Conservation (phyloP, 2,888 invertebrate species). For the Flexamia atlantica region DNA sequence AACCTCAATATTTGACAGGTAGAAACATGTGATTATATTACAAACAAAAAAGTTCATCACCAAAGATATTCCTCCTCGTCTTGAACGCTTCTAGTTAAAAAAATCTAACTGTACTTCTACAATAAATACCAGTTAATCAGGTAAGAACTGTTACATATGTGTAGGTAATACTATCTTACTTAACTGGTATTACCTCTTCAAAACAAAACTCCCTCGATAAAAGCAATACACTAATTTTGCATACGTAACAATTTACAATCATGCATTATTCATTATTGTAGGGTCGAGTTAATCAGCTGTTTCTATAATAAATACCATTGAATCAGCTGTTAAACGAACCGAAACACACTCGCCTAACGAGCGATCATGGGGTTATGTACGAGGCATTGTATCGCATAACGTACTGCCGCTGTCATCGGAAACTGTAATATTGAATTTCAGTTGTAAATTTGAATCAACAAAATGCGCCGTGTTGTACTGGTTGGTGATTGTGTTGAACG, state of each 20-base stretch:
- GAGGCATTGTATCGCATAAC: neutral
- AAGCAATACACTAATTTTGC: neutral
- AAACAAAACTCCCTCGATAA: too few relatives aligned
- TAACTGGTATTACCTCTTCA: too few relatives aligned
- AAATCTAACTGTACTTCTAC: too few relatives aligned
- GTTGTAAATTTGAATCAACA: slow-evolving; percentile 5
- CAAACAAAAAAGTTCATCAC: too few relatives aligned
- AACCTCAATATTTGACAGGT: too few relatives aligned
- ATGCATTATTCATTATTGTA: slow-evolving; percentile 6
- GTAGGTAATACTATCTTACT: too few relatives aligned
- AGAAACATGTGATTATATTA: too few relatives aligned
- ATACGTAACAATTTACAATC: neutral
- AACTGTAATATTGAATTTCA: neutral
- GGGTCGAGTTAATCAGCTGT: slow-evolving; percentile 12
- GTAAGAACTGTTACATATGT: too few relatives aligned
- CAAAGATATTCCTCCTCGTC: too few relatives aligned
- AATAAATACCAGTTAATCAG: too few relatives aligned
- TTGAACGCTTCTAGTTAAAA: too few relatives aligned
- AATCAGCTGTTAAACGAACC: slow-evolving; percentile 17
- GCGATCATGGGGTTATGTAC: slow-evolving; percentile 8
- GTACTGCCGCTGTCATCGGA: neutral
- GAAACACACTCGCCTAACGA: neutral
- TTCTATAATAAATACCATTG: slow-evolving; percentile 5
- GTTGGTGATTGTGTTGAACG: too few relatives aligned
- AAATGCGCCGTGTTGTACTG: neutral